Base-by-base conservation (phyloP, 2,888 invertebrate species). In the Eurois occulta region DNA sequence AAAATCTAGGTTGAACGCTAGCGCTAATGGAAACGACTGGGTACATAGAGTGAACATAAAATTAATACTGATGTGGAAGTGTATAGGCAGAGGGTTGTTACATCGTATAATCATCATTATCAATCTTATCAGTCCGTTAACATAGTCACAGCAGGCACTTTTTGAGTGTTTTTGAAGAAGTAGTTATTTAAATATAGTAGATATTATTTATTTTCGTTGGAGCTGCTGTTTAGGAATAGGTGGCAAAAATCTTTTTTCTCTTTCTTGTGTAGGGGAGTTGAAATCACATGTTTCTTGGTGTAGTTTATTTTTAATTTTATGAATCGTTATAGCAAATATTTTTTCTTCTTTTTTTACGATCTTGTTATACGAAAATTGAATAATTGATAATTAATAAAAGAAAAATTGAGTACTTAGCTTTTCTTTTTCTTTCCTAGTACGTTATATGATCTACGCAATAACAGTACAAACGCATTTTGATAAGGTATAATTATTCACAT, bases 1-100 rank as follows among this genome's bases (percentile, higher is more conserved):
- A 80, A 79, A 83, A 75, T 74, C 72, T 72, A 72, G 64, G 48
- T 68, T 72, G 35, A 28, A 64, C 28, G 69, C 60, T 55, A 38
- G 64, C 35, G 62, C 67, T 68, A 75, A 79, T 75, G 68, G 75
- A 65, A 71, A 55, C 55, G 28, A 32, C 70, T 58, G 74, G 28
- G 32, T 72, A 46, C 24, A 38, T 64, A 16, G 60, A 71, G 46
- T 41, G 76, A 58, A 52, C 66, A 60, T 43, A 58, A 80, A 68
- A 81, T 81, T 76, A 70, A 76, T 76, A 66, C 46, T 77, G 43
- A 81, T 81, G n/a, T 77, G 52, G n/a, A 46, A 70, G 18, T 70
- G 35, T 16, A 46, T 46, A 80, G 79, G 64, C 48, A 28, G 32
- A 41, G 16, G 46, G 24, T 55, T 46, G 60, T 32, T n/a, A n/a